Conservation (phyloP, 2,797 vertebrate species). For the Rhincodon typus region DNA sequence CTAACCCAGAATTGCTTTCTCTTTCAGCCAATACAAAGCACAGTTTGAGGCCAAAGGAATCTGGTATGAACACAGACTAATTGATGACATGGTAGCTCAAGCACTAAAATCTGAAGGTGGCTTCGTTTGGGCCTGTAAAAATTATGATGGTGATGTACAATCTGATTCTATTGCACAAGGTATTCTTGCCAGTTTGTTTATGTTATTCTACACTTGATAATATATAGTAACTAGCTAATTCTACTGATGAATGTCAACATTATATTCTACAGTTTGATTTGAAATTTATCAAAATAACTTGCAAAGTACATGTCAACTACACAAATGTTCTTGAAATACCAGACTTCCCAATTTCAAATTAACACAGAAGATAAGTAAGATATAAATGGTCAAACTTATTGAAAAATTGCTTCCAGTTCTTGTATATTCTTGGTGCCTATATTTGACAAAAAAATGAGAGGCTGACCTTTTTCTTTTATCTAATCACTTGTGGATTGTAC, state of each 20-base stretch:
- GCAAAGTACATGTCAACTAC: not conserved
- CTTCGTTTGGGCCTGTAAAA: conserved; percentile 98
- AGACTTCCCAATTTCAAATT: not conserved
- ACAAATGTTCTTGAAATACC: not conserved
- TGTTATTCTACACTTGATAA: not conserved
- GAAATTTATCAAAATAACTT: not conserved
- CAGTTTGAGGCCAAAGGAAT: conserved; percentile 84
- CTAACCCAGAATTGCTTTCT: conserved; percentile 24
- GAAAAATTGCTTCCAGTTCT: not conserved
- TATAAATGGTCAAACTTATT: not conserved
- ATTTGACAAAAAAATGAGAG: not conserved
- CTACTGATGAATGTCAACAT: not conserved
- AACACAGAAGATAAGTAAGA: not conserved
- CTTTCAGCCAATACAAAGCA: conserved; percentile 74
- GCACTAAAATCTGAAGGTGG: conserved; percentile 95
- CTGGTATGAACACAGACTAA: conserved; percentile 95
- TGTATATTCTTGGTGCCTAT: not conserved
- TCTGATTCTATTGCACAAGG: conserved; percentile 96
- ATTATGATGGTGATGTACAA: conserved; percentile 96
- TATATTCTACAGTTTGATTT: not conserved
- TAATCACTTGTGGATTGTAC: not conserved
- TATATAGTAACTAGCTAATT: not conserved
- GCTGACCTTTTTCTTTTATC: not conserved
- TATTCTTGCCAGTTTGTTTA: conserved; percentile 43
- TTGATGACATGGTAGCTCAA: conserved; percentile 98